These are phyloP conservation scores for Archilochus colubris DNA, from an alignment of 2,113 vertebrate species.

Conservation along the genomic window DNA sequence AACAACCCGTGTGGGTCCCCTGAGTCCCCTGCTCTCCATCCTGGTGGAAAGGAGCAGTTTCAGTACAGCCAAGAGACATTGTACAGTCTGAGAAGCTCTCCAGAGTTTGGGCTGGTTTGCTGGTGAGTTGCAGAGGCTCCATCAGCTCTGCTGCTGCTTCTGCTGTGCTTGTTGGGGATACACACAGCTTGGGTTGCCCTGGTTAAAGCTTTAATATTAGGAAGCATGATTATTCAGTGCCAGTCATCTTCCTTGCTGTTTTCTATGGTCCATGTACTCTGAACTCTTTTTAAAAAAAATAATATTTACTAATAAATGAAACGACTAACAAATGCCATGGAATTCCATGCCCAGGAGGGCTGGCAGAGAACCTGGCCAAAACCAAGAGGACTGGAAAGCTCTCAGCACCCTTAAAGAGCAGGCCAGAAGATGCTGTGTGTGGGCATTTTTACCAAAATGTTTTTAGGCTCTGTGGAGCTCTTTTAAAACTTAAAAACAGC, in stretches of 20 bases:
- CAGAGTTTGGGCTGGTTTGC: neutral
- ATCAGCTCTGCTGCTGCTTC: neutral
- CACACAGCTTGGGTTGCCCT: fast-evolving
- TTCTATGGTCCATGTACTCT: neutral
- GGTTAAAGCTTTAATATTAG: neutral
- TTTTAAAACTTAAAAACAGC: constrained; percentile 21
- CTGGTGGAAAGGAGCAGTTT: neutral
- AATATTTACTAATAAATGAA: neutral
- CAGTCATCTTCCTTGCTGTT: neutral
- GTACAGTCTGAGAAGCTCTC: neutral
- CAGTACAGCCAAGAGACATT: too few relatives aligned
- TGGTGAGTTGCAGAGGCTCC: neutral
- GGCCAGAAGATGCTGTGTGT: neutral
- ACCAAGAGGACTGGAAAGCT: neutral
- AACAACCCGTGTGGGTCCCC: neutral
- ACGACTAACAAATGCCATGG: neutral
- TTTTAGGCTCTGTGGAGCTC: neutral
- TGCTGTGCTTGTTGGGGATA: fast-evolving
- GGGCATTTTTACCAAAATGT: neutral
- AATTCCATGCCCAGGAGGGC: neutral
- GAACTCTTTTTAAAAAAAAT: neutral
- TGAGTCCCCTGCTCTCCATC: neutral
- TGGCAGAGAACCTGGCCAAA: neutral
- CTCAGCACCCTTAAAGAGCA: neutral
- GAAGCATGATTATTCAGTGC: neutral